phyloP scores from a whole-genome alignment of 2,797 vertebrate genomes.

The Sciurus vulgaris region DNA sequence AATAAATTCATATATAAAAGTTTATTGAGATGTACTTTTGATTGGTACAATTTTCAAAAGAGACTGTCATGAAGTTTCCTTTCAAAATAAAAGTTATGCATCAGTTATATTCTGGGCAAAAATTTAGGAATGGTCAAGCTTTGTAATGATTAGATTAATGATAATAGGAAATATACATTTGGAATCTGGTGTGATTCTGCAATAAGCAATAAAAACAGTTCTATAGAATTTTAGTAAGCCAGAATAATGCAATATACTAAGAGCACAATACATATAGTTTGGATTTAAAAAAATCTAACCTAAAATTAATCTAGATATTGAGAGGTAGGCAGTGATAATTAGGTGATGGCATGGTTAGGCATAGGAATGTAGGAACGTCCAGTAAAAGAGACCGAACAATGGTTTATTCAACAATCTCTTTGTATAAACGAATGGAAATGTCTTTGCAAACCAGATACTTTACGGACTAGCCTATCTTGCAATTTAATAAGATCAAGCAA shows the following conservation, averaged over 20 bases:
- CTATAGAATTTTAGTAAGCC: background rate
- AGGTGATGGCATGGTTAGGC: background rate
- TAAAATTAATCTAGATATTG: background rate
- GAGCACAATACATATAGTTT: background rate
- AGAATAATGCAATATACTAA: background rate
- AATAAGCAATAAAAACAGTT: background rate
- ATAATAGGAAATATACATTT: background rate
- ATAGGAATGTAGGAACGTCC: background rate
- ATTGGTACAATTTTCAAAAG: background rate
- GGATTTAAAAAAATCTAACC: background rate
- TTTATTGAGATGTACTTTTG: background rate
- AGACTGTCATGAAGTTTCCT: background rate
- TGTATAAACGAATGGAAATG: too few species aligned
- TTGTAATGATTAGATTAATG: background rate
- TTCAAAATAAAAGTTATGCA: background rate
- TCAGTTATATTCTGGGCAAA: background rate
- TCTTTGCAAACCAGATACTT: background rate
- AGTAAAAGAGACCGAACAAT: background rate
- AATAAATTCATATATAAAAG: background rate
- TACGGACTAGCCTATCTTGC: background rate
- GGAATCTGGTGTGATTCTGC: background rate
- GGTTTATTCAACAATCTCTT: background rate
- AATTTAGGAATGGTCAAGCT: background rate
- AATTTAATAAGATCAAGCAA: background rate
- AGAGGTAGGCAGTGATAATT: background rate